These are phyloP conservation scores for Corythucha ciliata DNA, from an alignment of 2,888 invertebrate species.

Conservation along the genomic window DNA sequence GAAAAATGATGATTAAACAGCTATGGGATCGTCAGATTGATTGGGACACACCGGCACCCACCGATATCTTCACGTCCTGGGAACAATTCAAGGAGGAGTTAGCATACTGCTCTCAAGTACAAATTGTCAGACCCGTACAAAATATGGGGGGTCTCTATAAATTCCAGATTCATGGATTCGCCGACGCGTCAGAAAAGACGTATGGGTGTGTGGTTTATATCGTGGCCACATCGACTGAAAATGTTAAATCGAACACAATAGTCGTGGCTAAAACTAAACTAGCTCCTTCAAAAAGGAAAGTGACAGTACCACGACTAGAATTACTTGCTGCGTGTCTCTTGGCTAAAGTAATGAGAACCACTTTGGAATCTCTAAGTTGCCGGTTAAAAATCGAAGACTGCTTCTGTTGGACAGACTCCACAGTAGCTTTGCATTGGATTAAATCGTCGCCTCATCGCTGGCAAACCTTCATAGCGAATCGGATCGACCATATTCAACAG, in stretches of 20 bases:
- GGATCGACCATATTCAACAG: conserved; percentile 11
- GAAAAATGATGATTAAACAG: conserved; percentile 31
- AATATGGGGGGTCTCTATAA: background rate
- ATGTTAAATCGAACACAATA: background rate
- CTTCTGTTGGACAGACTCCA: conserved; percentile 16
- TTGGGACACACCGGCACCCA: conserved; percentile 33
- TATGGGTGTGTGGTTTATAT: conserved; percentile 12
- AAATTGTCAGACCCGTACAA: no score
- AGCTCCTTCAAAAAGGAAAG: conserved; percentile 12
- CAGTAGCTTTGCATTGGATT: conserved; percentile 16
- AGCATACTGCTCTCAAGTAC: no score
- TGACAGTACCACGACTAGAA: conserved; percentile 27
- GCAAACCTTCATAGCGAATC: conserved; percentile 14
- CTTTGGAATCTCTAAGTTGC: conserved; percentile 21
- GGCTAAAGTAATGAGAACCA: conserved; percentile 26
- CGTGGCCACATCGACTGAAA: background rate
- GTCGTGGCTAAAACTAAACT: conserved; percentile 14
- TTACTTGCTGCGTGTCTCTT: conserved; percentile 22
- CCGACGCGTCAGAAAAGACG: conserved; percentile 14
- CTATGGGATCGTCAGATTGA: conserved; percentile 27
- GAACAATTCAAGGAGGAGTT: no score
- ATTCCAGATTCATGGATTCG: conserved; percentile 8
- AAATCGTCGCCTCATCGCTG: background rate
- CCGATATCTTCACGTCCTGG: no score
- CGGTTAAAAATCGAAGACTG: no score